phyloP scores from a whole-genome alignment of 2,113 vertebrate species.

The Danio rerio region DNA sequence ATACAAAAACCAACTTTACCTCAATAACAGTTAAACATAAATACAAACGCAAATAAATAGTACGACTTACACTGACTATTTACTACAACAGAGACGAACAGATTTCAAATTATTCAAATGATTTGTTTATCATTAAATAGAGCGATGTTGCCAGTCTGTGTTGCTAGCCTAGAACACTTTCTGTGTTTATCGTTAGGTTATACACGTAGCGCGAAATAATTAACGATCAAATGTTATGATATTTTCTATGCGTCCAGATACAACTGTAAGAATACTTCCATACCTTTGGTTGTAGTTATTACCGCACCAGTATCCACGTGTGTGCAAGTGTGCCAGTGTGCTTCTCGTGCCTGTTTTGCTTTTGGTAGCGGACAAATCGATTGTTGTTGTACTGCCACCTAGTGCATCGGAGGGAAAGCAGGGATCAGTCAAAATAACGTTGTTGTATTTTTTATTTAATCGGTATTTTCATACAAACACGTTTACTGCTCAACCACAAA shows the following conservation, averaged over 20 bases:
- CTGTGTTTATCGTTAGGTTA: no score
- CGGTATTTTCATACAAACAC: no score
- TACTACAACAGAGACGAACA: no score
- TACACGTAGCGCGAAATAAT: not conserved
- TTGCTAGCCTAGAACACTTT: not conserved
- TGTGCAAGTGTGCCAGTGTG: not conserved
- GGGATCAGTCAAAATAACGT: no score
- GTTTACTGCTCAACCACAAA: no score
- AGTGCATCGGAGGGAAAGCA: not conserved
- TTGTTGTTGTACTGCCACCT: not conserved
- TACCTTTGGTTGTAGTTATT: not conserved
- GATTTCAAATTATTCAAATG: no score
- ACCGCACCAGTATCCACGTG: constrained; percentile 29
- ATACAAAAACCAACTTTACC: no score
- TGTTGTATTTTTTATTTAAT: no score
- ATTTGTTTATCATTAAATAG: no score
- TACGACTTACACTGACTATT: no score
- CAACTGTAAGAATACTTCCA: not conserved
- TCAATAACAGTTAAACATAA: no score
- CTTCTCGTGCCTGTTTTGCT: not conserved
- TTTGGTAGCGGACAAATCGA: not conserved
- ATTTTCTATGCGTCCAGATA: not conserved
- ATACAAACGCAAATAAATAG: no score
- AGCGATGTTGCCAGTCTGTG: not conserved
- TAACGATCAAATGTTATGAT: not conserved